Evolutionary conservation across 2,888 invertebrate genomes (phyloP), one percentile per base, ranked within the genome.

Genomic region (Allophyes oxyacanthae): DNA sequence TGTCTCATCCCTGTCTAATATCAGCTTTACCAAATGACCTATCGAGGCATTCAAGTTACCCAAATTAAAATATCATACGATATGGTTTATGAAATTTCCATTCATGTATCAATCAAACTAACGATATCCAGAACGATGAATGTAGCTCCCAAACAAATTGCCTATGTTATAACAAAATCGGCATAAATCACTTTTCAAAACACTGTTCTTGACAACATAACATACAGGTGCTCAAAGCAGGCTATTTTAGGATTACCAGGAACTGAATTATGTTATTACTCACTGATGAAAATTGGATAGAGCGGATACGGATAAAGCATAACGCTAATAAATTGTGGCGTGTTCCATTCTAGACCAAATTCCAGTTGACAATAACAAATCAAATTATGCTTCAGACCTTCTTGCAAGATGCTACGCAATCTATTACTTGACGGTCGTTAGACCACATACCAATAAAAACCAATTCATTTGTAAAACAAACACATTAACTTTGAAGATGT

Each of bases 401-500:
- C 20, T 42, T 42, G 9, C 45, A 15, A 30, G 38, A 28, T 10
- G 36, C 41, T 45, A 30, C 26, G 26, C 30, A 49, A 64, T 30
- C n/a, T 38, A 25, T 55, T 40, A 52, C 37, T 41, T 55, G 49
- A 42, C 40, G 56, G 45, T 57, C 64, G 43, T 64, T 58, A 54
- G 50, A 53, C 40, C 64, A 55, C 50, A 70, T 65, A 46, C 45
- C 55, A 59, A 56, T n/a, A n/a, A 64, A 57, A 62, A 56, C 43
- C 37, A 55, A 63, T 57, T 57, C 25, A 69, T 62, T 72, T 68
- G 49, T 69, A 75, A 66, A 57, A 49, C 58, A 75, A 75, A 72
- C 51, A 60, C 57, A 64, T 75, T 64, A 69, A 62, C 14, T 56
- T 57, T 14, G 41, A 61, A 72, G 72, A 79, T 79, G 78, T 72